Conservation (phyloP, 35 echinoderm and acorn worm species). For the Heliocidaris tuberculata region DNA sequence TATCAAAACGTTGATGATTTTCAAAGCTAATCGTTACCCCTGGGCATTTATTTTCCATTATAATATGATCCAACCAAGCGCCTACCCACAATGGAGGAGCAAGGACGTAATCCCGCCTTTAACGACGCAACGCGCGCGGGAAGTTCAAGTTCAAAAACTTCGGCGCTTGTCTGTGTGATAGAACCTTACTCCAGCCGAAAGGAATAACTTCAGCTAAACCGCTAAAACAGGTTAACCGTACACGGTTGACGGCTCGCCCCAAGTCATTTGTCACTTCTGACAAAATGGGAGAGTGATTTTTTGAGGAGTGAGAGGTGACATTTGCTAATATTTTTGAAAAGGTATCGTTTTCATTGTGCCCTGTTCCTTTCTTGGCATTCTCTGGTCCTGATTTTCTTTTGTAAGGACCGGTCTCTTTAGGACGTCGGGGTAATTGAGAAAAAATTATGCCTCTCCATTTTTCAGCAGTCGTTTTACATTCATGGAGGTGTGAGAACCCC, state of each 20-base stretch:
- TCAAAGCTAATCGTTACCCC: conserved; percentile 14
- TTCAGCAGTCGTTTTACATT: conserved; percentile 24
- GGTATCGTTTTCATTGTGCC: conserved; percentile 33
- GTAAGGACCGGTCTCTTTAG: neutral
- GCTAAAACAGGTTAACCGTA: conserved; percentile 32
- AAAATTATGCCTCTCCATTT: conserved; percentile 29
- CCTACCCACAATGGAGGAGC: neutral
- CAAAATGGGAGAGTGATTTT: neutral
- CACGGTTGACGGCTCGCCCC: neutral
- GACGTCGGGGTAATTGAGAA: neutral
- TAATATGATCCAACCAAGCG: conserved; percentile 32
- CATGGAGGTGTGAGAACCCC: conserved; percentile 16
- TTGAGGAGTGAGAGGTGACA: conserved; percentile 9
- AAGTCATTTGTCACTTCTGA: neutral
- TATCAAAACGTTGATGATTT: conserved; percentile 19
- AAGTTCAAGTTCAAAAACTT: conserved; percentile 43
- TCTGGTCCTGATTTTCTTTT: neutral
- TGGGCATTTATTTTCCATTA: conserved; percentile 43
- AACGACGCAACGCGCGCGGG: neutral
- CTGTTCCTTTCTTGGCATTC: neutral
- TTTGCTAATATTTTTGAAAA: conserved; percentile 31
- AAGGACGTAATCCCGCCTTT: neutral
- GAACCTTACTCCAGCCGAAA: neutral
- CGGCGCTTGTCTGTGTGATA: neutral
- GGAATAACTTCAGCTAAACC: neutral